These are phyloP conservation scores for Creontiades dilutus DNA, from an alignment of 2,888 invertebrate species.

Conservation along the genomic window DNA sequence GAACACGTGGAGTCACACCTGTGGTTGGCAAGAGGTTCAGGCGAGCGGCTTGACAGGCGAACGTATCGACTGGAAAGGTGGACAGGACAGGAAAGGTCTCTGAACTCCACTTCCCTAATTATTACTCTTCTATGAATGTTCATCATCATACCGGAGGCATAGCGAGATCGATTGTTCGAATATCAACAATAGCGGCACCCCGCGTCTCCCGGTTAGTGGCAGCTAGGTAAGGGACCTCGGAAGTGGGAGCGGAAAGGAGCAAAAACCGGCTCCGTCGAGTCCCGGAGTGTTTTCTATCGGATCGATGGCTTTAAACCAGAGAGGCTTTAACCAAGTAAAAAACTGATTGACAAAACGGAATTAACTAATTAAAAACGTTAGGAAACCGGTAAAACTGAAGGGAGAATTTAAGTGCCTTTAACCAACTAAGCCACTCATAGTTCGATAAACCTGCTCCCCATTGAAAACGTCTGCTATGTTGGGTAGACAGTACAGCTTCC, in stretches of 20 bases:
- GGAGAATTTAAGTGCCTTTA: no score
- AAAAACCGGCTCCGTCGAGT: neutral
- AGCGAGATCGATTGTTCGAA: constrained; percentile 50
- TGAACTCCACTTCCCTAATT: constrained; percentile 43
- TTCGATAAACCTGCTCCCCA: no score
- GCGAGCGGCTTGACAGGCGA: neutral
- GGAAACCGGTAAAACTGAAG: no score
- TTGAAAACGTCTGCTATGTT: no score
- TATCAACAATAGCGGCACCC: constrained; percentile 47
- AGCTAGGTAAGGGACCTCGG: neutral
- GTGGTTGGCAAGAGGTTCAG: neutral
- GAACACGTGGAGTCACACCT: constrained; percentile 24
- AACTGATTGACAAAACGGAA: no score
- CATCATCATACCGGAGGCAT: constrained; percentile 50
- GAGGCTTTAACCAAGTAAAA: no score
- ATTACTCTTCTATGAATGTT: constrained; percentile 41
- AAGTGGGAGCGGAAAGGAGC: neutral
- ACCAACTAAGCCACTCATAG: no score
- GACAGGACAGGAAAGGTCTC: constrained; percentile 45
- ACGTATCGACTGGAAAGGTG: constrained; percentile 42
- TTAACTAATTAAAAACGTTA: no score
- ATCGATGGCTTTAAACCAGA: no score
- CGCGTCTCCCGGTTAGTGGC: constrained; percentile 24
- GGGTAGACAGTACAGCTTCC: no score
- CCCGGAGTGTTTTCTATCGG: neutral